Conservation (phyloP, 2,797 vertebrate species). For the Argentina silus region DNA sequence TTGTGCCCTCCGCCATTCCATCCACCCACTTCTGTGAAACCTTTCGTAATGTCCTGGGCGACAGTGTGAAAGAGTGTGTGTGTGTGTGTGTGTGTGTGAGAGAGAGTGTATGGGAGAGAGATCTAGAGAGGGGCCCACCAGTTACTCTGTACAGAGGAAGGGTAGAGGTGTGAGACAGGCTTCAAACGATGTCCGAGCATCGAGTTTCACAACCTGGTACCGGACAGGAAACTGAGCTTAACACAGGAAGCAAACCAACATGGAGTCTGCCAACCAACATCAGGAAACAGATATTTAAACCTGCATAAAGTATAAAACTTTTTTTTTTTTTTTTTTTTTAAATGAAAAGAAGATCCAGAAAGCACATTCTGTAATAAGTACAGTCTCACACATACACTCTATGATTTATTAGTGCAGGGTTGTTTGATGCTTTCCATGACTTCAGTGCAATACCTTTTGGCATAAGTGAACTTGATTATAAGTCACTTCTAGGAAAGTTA, state of each 20-base stretch:
- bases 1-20: constrained; percentile 21
- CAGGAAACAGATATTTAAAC: constrained; percentile 63
- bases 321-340: background rate
- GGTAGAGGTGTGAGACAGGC: constrained; percentile 44
- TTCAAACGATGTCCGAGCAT: constrained; percentile 55
- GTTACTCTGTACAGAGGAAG: constrained; percentile 28
- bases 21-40: constrained; percentile 41
- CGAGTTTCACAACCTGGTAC: constrained; percentile 62
- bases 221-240: constrained; percentile 63
- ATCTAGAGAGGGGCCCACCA: constrained; percentile 31
- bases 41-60: constrained; percentile 14
- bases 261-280: constrained; percentile 64
- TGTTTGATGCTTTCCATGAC: background rate
- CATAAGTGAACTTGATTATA: background rate
- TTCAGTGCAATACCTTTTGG: background rate
- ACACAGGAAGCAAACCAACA: constrained; percentile 71
- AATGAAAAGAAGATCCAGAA: too few relatives aligned
- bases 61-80: background rate
- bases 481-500: background rate
- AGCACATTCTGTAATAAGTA: constrained; percentile 20
- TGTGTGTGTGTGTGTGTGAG: background rate
- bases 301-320: background rate
- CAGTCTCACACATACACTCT: constrained; percentile 17
- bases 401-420: background rate
- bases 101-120: constrained; percentile 3